Evolutionary conservation across 1,140 invertebrate genomes (phyloP).

Genomic region (Monochamus saltuarius): DNA sequence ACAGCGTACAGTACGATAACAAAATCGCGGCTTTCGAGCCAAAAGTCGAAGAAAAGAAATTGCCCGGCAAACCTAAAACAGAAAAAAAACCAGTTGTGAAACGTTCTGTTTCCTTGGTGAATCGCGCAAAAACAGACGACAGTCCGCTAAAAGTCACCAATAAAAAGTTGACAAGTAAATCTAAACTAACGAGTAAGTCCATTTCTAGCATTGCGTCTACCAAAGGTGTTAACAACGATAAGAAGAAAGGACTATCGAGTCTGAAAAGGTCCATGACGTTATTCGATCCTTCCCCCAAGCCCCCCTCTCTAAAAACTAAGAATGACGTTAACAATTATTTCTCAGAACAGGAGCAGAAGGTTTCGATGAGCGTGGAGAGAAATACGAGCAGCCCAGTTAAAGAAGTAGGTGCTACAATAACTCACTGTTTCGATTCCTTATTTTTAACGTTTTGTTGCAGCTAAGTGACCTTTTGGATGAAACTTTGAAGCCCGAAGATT

Average conservation of each 20-base stretch:
- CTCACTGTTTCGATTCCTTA: not conserved
- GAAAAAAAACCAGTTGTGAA: constrained; percentile 28
- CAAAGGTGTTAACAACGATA: constrained; percentile 11
- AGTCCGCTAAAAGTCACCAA: constrained; percentile 12
- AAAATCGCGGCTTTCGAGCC: constrained; percentile 22
- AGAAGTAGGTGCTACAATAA: not conserved
- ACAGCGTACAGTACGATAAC: constrained; percentile 20
- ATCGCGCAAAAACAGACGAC: constrained; percentile 21
- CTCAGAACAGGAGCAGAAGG: constrained; percentile 23
- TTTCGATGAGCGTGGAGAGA: constrained; percentile 3
- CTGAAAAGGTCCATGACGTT: constrained; percentile 36
- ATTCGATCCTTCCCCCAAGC: constrained; percentile 29
- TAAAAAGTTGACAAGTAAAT: constrained; percentile 13
- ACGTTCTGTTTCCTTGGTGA: constrained; percentile 23
- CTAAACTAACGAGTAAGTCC: constrained; percentile 13
- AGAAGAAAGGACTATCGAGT: constrained; percentile 30
- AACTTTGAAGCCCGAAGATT: constrained; percentile 33
- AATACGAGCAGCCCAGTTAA: not conserved
- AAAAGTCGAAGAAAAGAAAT: constrained; percentile 14
- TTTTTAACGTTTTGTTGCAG: not conserved
- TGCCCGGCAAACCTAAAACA: too few species aligned
- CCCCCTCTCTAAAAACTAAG: constrained; percentile 37
- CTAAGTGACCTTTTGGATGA: constrained; percentile 3
- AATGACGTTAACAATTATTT: constrained; percentile 38
- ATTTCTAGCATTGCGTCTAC: constrained; percentile 22